Evolutionary conservation across 2,888 invertebrate genomes (phyloP).

Genomic region (Drosophila greeni): DNA sequence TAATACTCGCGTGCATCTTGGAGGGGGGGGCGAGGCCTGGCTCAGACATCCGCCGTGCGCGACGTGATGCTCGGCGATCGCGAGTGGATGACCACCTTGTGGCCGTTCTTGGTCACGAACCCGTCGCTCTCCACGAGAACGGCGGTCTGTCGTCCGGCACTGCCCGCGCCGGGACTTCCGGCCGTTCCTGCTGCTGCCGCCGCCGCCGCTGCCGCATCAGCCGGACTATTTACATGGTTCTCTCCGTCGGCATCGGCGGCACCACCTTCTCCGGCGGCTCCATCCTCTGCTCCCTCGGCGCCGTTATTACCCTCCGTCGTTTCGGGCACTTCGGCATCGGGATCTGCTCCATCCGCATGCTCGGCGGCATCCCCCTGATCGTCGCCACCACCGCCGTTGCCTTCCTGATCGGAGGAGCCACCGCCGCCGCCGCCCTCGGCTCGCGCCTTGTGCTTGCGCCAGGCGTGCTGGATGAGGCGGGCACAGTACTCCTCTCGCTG

Average conservation of each 20-base stretch:
- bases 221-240: conserved; percentile 63
- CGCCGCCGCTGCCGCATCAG: conserved; percentile 48
- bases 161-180: conserved; percentile 81
- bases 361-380: conserved; percentile 66
- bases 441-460: conserved; percentile 91
- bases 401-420: conserved; percentile 73
- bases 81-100: conserved; percentile 93
- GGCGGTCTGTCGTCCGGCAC: conserved; percentile 84
- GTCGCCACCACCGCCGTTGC: conserved; percentile 70
- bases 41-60: conserved; percentile 91
- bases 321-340: conserved; percentile 45
- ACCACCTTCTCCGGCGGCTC: conserved; percentile 72
- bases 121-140: conserved; percentile 91
- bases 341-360: conserved; percentile 45
- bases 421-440: conserved; percentile 80
- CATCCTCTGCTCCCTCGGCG: conserved; percentile 43
- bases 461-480: conserved; percentile 95
- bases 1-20: conserved; percentile 80
- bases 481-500: conserved; percentile 98
- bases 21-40: conserved; percentile 87
- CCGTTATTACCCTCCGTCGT: conserved; percentile 6
- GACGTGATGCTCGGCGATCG: conserved; percentile 92
- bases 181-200: conserved; percentile 54
- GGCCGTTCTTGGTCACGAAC: conserved; percentile 90
- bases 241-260: conserved; percentile 69